Percentiles rank a stretch among this genome's conserved stretches.
These are phyloP conservation scores for Fragum sueziense DNA, from an alignment of 2,888 invertebrate genomes.

Conservation along the genomic window DNA sequence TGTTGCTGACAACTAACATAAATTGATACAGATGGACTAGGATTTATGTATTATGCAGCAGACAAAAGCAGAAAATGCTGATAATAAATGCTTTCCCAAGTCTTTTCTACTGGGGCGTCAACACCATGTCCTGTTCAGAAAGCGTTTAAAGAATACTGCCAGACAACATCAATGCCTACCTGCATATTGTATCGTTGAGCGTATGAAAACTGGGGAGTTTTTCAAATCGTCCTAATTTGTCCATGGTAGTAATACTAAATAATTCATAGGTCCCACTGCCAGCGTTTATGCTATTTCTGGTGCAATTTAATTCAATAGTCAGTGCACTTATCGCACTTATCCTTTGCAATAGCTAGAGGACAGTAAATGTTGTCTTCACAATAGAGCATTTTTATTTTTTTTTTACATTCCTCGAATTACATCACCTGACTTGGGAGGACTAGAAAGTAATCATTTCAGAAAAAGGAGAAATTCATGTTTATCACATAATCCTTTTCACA, in stretches of 20 bases:
- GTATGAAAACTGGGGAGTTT: conserved; percentile 53
- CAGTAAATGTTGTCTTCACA: too few relatives aligned
- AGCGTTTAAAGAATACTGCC: too few relatives aligned
- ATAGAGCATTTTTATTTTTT: too few relatives aligned
- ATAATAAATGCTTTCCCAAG: background rate
- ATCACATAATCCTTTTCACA: too few relatives aligned
- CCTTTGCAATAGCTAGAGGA: too few relatives aligned
- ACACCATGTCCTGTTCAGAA: too few relatives aligned
- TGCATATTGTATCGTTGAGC: conserved; percentile 56
- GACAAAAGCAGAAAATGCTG: background rate
- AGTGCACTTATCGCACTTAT: too few relatives aligned
- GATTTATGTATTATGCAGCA: background rate
- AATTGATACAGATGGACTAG: background rate
- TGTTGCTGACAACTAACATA: background rate
- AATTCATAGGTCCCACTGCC: background rate
- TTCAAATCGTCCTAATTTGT: conserved; percentile 26
- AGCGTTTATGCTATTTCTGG: background rate
- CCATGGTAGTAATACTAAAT: conserved; percentile 13
- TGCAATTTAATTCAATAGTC: background rate
- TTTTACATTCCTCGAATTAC: too few relatives aligned
- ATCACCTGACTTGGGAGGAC: too few relatives aligned
- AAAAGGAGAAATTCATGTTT: background rate
- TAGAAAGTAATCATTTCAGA: background rate
- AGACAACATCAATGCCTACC: conserved; percentile 32
- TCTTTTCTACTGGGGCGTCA: too few relatives aligned